Evolutionary conservation across 2,888 invertebrate species (phyloP).

Genomic region (Cephalotes varians): DNA sequence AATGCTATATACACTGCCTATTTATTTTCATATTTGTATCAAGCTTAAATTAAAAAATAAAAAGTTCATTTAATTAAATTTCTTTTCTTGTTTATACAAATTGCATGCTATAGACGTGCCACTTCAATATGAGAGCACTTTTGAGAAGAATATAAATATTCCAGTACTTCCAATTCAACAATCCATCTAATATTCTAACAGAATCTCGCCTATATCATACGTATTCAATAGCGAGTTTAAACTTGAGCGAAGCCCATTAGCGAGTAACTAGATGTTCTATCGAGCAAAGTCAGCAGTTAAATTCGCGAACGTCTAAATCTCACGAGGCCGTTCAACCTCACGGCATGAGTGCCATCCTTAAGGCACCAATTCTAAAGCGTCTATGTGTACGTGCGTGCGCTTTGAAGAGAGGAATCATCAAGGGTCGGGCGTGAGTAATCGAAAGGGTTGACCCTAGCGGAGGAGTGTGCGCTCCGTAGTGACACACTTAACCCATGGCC

Average conservation of each 20-base stretch:
- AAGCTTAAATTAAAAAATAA: neutral
- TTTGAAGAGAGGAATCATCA: conserved; percentile 23
- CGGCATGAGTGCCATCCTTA: conserved; percentile 52
- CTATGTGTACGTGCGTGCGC: neutral
- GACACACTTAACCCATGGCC: conserved; percentile 50
- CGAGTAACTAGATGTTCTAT: conserved; percentile 56
- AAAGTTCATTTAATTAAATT: neutral
- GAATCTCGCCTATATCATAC: conserved; percentile 23
- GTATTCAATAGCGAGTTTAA: conserved; percentile 56
- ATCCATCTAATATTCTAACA: conserved; percentile 17
- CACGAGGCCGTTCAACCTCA: conserved; percentile 61
- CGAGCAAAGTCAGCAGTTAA: conserved; percentile 71
- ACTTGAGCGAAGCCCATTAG: conserved; percentile 71
- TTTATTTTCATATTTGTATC: neutral
- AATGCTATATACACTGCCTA: neutral
- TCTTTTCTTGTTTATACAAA: neutral
- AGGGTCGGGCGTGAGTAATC: conserved; percentile 49
- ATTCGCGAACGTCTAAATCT: conserved; percentile 69
- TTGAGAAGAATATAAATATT: conserved; percentile 11
- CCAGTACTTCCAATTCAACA: neutral
- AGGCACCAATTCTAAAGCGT: conserved; percentile 33
- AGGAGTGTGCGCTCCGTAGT: conserved; percentile 23
- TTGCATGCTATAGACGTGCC: neutral
- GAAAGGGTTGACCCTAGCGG: conserved; percentile 26
- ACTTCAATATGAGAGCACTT: neutral